Conservation (phyloP, 2,888 invertebrate genomes). For the Yponomeuta cagnagella region DNA sequence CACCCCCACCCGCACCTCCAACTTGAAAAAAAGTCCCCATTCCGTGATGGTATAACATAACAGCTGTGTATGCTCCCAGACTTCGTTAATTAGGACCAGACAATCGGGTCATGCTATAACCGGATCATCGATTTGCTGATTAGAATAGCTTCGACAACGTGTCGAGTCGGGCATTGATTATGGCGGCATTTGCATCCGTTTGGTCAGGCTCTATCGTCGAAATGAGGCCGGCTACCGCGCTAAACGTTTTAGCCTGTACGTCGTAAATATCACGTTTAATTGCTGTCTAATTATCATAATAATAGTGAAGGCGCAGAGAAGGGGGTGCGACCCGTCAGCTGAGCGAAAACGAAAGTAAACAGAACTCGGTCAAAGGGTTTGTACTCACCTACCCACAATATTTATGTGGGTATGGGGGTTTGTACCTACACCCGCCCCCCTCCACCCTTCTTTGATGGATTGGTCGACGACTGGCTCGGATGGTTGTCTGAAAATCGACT, state of each 20-base stretch:
- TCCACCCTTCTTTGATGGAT: conserved; percentile 74
- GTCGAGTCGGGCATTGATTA: conserved; percentile 7
- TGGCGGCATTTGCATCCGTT: conserved; percentile 1
- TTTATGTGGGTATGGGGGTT: conserved; percentile 71
- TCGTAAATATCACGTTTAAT: conserved; percentile 36
- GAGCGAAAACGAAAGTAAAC: conserved; percentile 77
- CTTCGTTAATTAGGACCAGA: neutral
- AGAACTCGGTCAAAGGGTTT: conserved; percentile 78
- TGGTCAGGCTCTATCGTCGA: neutral
- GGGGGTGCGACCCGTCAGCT: conserved; percentile 70
- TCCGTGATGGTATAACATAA: neutral
- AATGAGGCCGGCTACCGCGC: conserved; percentile 1
- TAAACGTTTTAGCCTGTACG: conserved; percentile 3
- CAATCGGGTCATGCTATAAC: neutral
- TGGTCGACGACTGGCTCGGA: conserved; percentile 71
- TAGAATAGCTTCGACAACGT: conserved; percentile 8
- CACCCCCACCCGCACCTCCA: conserved; percentile 30
- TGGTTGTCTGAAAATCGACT: conserved; percentile 64
- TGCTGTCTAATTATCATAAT: conserved; percentile 72
- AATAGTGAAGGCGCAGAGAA: conserved; percentile 61
- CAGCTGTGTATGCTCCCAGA: neutral
- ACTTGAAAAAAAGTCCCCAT: neutral
- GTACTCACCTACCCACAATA: conserved; percentile 76
- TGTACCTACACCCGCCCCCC: conserved; percentile 55
- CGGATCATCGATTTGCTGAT: neutral